A percentile compares a stretch with the other conserved stretches of the same genome.
These are phyloP conservation scores for Epizoanthus rinbou DNA, from an alignment of 92 coral and sea anemone species.

Conservation along the genomic window DNA sequence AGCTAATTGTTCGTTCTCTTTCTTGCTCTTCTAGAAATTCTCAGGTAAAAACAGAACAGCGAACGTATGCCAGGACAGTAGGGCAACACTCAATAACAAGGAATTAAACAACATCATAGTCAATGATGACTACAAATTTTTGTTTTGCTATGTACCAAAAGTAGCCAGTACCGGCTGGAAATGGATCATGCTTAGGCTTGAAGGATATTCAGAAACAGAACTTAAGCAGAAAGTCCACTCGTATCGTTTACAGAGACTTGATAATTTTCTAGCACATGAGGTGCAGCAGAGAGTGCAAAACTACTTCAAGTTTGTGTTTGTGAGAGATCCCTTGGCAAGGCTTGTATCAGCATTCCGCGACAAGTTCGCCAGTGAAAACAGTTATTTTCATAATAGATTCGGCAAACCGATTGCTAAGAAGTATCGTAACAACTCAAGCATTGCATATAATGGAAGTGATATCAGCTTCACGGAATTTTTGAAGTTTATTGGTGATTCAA, in stretches of 20 bases:
- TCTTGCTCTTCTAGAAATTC: neutral
- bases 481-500: constrained; percentile 24
- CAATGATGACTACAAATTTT: constrained; percentile 42
- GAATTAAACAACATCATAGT: constrained; percentile 20
- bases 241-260: constrained; percentile 30
- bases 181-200: constrained; percentile 40
- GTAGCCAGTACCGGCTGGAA: constrained; percentile 52
- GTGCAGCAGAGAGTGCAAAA: constrained; percentile 12
- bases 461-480: constrained; percentile 49
- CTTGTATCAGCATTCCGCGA: constrained; percentile 53
- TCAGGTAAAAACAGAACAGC: neutral
- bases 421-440: constrained; percentile 13
- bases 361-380: neutral
- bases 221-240: constrained; percentile 25
- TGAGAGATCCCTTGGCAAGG: constrained; percentile 49
- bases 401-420: constrained; percentile 23
- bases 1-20: no score
- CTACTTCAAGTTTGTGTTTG: constrained; percentile 50
- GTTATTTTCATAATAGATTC: constrained; percentile 15
- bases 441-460: constrained; percentile 25
- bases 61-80: neutral
- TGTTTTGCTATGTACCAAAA: constrained; percentile 51
- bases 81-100: neutral
- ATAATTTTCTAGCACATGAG: neutral
- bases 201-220: constrained; percentile 26